These are phyloP conservation scores for Mesaphorura yosii DNA, from an alignment of 1,140 invertebrate genomes.

Conservation along the genomic window DNA sequence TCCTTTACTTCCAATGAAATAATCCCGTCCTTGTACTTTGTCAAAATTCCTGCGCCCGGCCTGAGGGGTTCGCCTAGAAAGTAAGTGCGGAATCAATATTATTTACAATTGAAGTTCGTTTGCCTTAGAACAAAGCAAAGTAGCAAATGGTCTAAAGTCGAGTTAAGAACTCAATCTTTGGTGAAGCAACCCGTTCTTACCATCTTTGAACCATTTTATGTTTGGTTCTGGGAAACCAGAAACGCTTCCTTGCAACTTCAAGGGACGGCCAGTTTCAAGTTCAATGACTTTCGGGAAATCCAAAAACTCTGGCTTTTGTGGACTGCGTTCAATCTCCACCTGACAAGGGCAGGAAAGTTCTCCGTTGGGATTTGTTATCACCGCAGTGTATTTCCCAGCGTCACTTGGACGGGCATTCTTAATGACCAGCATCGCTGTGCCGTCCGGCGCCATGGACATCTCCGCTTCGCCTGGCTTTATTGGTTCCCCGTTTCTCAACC, in stretches of 20 bases:
- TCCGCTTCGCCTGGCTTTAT: too few species aligned
- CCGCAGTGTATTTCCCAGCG: neutral
- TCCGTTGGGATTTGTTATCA: neutral
- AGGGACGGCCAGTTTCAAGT: neutral
- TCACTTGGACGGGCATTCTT: neutral
- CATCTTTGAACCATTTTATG: slow-evolving; percentile 57
- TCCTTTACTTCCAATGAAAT: slow-evolving; percentile 43
- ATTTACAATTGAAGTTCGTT: too few species aligned
- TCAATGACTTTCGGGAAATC: neutral
- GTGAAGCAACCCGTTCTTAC: too few species aligned
- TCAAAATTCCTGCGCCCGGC: neutral
- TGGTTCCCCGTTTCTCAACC: too few species aligned
- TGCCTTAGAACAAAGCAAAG: slow-evolving; percentile 1
- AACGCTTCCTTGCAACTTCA: slow-evolving; percentile 77
- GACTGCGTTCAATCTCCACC: neutral
- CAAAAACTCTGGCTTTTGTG: neutral
- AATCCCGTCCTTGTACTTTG: slow-evolving; percentile 32
- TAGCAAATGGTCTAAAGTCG: neutral
- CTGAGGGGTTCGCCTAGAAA: too few species aligned
- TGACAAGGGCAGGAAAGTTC: slow-evolving; percentile 31
- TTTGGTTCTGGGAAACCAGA: slow-evolving; percentile 74
- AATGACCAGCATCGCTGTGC: neutral
- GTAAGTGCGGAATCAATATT: too few species aligned
- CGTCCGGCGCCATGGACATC: too few species aligned
- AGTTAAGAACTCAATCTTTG: too few species aligned